Conservation (phyloP, 2,113 vertebrate species). For the Sceloporus undulatus region DNA sequence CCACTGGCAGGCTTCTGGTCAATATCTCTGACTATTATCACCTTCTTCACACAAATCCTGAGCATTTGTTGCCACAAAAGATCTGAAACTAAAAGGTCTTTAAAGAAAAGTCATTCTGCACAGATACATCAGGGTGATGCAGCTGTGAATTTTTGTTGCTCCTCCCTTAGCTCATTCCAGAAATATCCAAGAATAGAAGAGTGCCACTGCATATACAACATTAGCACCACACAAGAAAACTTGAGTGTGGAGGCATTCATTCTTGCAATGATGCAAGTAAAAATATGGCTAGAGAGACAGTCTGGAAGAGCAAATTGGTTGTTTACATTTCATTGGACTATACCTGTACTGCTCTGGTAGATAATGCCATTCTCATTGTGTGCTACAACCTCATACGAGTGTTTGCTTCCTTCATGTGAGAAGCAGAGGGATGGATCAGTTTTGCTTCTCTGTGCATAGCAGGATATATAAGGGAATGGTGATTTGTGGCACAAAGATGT, state of each 20-base stretch:
- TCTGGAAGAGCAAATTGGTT: conserved; percentile 3
- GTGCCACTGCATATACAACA: background rate
- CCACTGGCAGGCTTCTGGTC: too few species aligned
- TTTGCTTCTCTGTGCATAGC: background rate
- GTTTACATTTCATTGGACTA: background rate
- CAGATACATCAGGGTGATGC: conserved; percentile 41
- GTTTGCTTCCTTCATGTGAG: background rate
- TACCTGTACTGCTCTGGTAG: background rate
- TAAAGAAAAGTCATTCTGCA: background rate
- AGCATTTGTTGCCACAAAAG: conserved; percentile 12
- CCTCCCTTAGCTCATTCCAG: background rate
- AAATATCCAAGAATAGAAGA: background rate
- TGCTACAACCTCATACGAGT: conserved; percentile 37
- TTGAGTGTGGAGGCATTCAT: background rate
- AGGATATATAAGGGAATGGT: background rate
- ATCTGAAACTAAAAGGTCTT: background rate
- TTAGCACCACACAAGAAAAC: background rate
- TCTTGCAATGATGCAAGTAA: background rate
- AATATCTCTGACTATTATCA: background rate
- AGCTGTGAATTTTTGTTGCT: background rate
- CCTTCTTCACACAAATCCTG: conserved; percentile 1
- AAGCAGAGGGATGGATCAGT: background rate
- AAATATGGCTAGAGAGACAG: background rate
- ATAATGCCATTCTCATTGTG: conserved; percentile 35
- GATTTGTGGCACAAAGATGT: background rate